Evolutionary conservation across 2,797 vertebrate species (phyloP).

Genomic region (Megaceryle alcyon): DNA sequence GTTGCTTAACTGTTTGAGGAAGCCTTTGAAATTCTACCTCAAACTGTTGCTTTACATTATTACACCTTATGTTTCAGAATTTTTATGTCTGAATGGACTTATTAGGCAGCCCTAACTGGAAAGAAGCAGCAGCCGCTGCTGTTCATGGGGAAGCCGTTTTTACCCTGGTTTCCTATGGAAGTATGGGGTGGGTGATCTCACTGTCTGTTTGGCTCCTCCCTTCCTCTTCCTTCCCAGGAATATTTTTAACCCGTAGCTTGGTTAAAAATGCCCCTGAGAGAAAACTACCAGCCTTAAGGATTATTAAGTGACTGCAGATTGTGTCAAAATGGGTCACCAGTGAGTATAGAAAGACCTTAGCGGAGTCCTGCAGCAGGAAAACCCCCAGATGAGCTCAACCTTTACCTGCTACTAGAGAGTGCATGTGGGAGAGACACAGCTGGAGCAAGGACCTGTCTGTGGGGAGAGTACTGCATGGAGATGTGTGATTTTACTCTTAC

Average conservation of each 20-base stretch:
- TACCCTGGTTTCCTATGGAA: conserved; percentile 35
- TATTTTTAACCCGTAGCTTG: conserved; percentile 33
- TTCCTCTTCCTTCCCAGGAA: conserved; percentile 49
- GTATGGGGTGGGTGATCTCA: background rate
- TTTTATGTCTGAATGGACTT: background rate
- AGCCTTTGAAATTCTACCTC: background rate
- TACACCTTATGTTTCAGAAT: background rate
- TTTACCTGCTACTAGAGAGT: accelerated
- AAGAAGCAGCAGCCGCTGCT: background rate
- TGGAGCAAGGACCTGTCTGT: background rate
- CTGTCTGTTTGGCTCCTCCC: conserved; percentile 54
- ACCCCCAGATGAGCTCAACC: background rate
- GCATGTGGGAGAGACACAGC: background rate
- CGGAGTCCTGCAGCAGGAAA: background rate
- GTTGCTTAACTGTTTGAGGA: background rate
- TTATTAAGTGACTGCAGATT: background rate
- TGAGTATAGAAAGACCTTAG: background rate
- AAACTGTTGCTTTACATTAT: background rate
- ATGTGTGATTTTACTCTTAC: background rate
- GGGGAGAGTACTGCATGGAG: background rate
- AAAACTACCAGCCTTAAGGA: background rate
- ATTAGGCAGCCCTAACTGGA: background rate
- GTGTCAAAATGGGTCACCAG: background rate
- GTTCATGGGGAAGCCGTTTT: background rate
- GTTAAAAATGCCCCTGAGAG: background rate